Evolutionary conservation across 2,797 vertebrate genomes (phyloP).

Genomic region (Parotocinclus haroldoi): DNA sequence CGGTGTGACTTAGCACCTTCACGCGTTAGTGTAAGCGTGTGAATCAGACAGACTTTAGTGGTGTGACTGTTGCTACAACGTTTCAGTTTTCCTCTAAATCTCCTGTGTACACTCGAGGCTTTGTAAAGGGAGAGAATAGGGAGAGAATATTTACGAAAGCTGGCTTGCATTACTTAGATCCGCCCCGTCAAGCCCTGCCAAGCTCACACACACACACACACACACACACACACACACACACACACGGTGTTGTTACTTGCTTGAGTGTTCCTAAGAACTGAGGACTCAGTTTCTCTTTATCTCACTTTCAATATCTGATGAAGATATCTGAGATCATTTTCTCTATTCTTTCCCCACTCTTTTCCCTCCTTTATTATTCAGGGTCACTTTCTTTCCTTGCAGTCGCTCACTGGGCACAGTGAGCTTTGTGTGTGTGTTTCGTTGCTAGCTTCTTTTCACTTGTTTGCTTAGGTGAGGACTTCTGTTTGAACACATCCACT

Average conservation of each 20-base stretch:
- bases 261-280: not conserved
- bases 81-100: conserved; percentile 26
- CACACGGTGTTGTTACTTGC: conserved; percentile 8
- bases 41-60: not conserved
- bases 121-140: conserved; percentile 8
- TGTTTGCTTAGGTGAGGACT: conserved; percentile 40
- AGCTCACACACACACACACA: conserved; percentile 8
- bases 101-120: conserved; percentile 7
- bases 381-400: conserved; percentile 16
- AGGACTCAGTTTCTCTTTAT: not conserved
- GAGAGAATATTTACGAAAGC: conserved; percentile 16
- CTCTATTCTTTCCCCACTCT: not conserved
- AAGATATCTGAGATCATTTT: too few species aligned
- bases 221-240: conserved; percentile 1
- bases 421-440: conserved; percentile 33
- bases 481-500: conserved; percentile 10
- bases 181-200: conserved; percentile 10
- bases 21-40: not conserved
- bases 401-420: conserved; percentile 6
- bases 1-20: too few species aligned
- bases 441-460: conserved; percentile 6
- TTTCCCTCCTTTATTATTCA: conserved; percentile 38
- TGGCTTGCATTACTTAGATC: conserved; percentile 22
- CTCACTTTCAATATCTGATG: too few species aligned
- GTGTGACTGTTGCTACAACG: conserved; percentile 13